Conservation (phyloP, 37 sponge, comb jelly and placozoan species). For the Diacarnus erythraeanus region DNA sequence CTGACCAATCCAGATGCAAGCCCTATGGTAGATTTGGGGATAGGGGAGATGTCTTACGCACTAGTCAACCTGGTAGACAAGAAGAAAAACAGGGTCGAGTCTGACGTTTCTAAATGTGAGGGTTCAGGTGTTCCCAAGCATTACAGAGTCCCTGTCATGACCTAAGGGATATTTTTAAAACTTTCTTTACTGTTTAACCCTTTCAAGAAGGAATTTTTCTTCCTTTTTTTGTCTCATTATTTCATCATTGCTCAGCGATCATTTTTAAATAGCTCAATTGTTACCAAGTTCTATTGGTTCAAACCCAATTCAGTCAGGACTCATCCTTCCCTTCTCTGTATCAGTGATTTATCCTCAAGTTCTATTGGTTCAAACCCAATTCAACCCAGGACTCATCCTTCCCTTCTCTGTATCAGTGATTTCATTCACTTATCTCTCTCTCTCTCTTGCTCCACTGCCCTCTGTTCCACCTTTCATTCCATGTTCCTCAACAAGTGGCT, state of each 20-base stretch:
- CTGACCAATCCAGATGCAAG: not conserved
- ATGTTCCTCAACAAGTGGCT: no score
- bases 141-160: slow-evolving; percentile 3
- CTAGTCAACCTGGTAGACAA: slow-evolving; percentile 40
- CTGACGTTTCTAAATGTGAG: slow-evolving; percentile 19
- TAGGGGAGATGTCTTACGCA: slow-evolving; percentile 4
- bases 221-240: not conserved
- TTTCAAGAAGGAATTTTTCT: not conserved
- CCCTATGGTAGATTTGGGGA: not conserved
- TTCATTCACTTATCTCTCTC: not conserved
- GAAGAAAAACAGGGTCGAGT: slow-evolving; percentile 25
- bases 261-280: not conserved
- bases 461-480: no score
- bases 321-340: not conserved
- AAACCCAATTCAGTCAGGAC: not conserved
- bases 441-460: not conserved
- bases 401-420: not conserved
- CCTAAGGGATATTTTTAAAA: not conserved
- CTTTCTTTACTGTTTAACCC: not conserved
- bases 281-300: not conserved
- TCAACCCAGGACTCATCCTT: not conserved
- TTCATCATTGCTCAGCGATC: slow-evolving; percentile 5
- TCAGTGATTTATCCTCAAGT: not conserved
- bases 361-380: not conserved
- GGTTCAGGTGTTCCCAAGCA: slow-evolving; percentile 43